Conservation (phyloP, 2,797 vertebrate species). For the Anguilla pacifica region DNA sequence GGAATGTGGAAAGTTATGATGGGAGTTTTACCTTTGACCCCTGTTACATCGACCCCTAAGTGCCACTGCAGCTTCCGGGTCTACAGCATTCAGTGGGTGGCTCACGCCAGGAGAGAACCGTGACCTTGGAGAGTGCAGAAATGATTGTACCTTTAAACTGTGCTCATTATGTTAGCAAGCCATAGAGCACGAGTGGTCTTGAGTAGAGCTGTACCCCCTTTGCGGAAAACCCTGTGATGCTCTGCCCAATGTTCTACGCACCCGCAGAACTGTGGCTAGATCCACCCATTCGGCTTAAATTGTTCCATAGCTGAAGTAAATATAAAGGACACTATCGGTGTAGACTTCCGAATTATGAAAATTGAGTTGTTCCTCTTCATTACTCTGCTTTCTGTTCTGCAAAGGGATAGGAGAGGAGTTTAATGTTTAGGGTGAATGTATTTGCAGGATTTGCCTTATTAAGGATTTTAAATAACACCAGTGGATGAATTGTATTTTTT, state of each 20-base stretch:
- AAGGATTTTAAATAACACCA: not conserved
- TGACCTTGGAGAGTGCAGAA: not conserved
- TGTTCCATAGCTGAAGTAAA: not conserved
- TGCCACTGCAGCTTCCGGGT: conserved; percentile 5
- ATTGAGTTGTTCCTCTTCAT: not conserved
- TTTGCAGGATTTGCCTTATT: conserved; percentile 21
- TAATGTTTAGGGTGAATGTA: not conserved
- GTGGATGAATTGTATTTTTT: not conserved
- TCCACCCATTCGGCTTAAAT: not conserved
- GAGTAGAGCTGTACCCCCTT: not conserved
- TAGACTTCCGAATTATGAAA: not conserved
- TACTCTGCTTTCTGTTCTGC: too few species aligned
- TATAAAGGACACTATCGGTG: not conserved
- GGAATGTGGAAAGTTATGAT: conserved; percentile 57
- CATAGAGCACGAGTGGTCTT: not conserved
- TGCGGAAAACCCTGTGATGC: not conserved
- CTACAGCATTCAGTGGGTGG: not conserved
- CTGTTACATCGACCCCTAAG: not conserved
- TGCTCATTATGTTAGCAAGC: conserved; percentile 13
- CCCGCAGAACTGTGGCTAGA: not conserved
- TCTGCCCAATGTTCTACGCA: not conserved
- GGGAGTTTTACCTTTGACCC: conserved; percentile 51
- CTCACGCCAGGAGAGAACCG: not conserved
- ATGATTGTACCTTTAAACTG: not conserved
- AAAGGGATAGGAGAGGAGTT: not conserved